Evolutionary conservation across 2,113 vertebrate species (phyloP), one percentile per base, ranked within the genome.

Genomic region (Mesoclemmys tuberculata): DNA sequence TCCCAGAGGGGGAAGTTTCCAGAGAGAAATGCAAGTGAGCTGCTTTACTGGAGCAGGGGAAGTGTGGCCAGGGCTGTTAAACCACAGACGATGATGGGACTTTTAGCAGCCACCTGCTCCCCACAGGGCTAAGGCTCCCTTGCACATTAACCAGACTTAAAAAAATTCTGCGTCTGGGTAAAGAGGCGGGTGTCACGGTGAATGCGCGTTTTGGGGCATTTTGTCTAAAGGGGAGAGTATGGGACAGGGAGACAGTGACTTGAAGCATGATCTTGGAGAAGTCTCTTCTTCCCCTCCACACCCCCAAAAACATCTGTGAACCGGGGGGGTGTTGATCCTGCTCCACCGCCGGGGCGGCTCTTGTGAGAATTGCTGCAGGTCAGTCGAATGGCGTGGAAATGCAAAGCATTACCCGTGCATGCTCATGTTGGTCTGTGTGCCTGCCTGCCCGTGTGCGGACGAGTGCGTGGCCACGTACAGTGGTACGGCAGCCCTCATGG

Each of bases 401-500:
- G 35, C 18, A 68, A 19, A 10, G 8, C 64, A 16, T n/a, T 5
- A n/a, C 38, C 61, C 9, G 61, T 35, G 31, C 16, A n/a, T 18
- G 16, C 31, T 68, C 61, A 35, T 3, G 61, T 64, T 35, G 61
- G 61, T 35, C 29, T 8, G 5, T 0, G 0, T 0, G 6, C 0
- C 4, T 29, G 2, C 54, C 35, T 3, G 1, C 4, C 31, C 0
- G 6, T 31, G 27, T n/a, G 27, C 9, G 3, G 75, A 1, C 5
- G 1, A 0, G 13, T 4, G 41, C 6, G 0, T 3, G 27, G 18
- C 31, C 85, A 46, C 0, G 2, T 8, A 2, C 7, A 27, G 80
- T 5, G 87, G 49, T 61, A n/a, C 31, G 6, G 18, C 31, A 68
- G 64, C n/a, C 4, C 64, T 18, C 31, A n/a, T 35, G 19, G 18